Evolutionary conservation across 2,797 vertebrate species (phyloP), one percentile per base, ranked within the genome.

Genomic region (Nothura maculosa): DNA sequence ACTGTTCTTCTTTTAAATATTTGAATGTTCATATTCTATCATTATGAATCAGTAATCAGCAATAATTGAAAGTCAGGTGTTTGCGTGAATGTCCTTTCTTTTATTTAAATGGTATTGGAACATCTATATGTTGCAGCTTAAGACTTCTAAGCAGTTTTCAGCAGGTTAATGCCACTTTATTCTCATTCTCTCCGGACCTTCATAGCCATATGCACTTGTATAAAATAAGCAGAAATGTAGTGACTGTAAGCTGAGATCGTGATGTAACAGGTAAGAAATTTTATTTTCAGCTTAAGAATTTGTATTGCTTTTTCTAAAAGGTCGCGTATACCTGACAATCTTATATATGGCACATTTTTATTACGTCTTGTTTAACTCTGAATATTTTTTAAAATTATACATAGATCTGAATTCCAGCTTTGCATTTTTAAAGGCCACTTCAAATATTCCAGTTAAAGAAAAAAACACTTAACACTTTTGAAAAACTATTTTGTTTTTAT

Each of bases 181-280:
- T 97, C 97, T 97, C 97, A 96, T 98, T 97, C 93, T 97, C 97
- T 97, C 98, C 95, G 97, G 97, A 98, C 95, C 97, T 97, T 90
- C 96, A 92, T 98, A 97, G 97, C 97, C 97, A 98, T 97, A 98
- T 96, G 97, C 98, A 97, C 97, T 97, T 98, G 97, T 98, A 97
- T 97, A 98, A 98, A 98, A 97, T 98, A 98, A 97, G 96, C 98
- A 97, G 96, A 97, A 98, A 97, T 97, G 91, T 97, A 97, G 96
- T 97, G 97, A 97, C 97, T 97, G 97, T 98, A 98, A 98, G 97
- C 97, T 97, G 97, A 98, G 97, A 97, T 97, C 97, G 95, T 97
- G 97, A 97, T 98, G 94, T 96, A 92, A 97, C 97, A 98, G 98
- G 98, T 98, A 98, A 98, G 97, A 97, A 63, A 96, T 96, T 98